Conservation (phyloP, 2,113 vertebrate species). For the Eupsittula cactorum region DNA sequence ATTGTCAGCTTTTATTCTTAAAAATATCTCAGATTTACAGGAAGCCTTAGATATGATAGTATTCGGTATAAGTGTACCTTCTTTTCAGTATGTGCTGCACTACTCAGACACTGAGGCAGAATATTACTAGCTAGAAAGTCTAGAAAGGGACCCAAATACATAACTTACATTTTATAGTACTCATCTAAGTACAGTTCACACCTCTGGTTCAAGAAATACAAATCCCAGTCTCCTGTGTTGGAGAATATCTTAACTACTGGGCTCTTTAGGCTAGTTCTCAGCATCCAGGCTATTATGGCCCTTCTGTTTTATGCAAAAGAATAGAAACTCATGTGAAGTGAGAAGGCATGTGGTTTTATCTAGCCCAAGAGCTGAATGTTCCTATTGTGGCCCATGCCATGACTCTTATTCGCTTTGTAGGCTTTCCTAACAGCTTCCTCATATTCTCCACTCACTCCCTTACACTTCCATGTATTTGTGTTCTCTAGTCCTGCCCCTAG, state of each 20-base stretch:
- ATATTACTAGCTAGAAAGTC: neutral
- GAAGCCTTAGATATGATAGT: neutral
- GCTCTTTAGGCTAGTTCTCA: neutral
- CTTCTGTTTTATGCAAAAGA: neutral
- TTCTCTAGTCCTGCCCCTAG: neutral
- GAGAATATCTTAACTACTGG: neutral
- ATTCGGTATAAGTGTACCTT: neutral
- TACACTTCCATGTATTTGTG: neutral
- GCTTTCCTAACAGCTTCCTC: neutral
- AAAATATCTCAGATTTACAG: neutral
- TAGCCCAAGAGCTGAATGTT: neutral
- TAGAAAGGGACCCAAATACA: neutral
- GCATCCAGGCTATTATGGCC: neutral
- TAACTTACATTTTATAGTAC: neutral
- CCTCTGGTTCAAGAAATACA: neutral
- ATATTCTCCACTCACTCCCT: accelerated
- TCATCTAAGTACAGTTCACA: accelerated
- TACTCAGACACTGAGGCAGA: neutral
- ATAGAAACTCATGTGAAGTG: neutral
- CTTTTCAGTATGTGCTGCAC: neutral
- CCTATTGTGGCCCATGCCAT: neutral
- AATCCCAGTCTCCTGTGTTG: neutral
- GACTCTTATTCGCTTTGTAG: neutral
- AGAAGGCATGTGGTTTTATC: neutral
- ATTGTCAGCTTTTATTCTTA: neutral